phyloP scores from a whole-genome alignment of 1,140 invertebrate species.

The Apis cerana region DNA sequence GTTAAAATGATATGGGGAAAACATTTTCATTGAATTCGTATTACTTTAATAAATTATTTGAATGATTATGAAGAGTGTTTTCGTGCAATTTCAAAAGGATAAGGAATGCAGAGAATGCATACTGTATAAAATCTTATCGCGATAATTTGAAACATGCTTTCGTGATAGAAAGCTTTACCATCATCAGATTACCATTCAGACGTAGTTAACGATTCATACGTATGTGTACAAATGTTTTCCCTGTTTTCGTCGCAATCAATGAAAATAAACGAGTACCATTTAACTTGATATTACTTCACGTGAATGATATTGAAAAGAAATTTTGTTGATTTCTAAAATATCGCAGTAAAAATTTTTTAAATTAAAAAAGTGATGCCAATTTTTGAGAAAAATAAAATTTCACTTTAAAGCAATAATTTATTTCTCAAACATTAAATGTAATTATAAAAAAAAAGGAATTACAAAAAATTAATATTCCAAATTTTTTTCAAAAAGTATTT shows the following conservation, averaged over 20 bases:
- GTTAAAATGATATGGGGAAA: neutral
- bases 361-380: too few relatives aligned
- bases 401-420: too few relatives aligned
- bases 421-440: too few relatives aligned
- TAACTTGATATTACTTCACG: neutral
- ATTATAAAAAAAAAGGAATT: too few relatives aligned
- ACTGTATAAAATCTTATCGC: slow-evolving; percentile 4
- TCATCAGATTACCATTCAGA: neutral
- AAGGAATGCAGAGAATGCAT: neutral
- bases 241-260: neutral
- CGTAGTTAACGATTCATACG: slow-evolving; percentile 1
- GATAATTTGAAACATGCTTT: neutral
- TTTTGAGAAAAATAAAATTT: too few relatives aligned
- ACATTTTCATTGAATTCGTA: neutral
- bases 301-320: neutral
- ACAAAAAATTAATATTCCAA: too few relatives aligned
- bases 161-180: neutral
- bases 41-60: neutral
- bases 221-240: neutral
- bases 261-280: neutral
- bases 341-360: neutral
- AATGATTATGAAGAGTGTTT: neutral
- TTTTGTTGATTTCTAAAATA: neutral
- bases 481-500: too few relatives aligned
- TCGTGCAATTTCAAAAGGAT: neutral